Conservation (phyloP, 2,797 vertebrate genomes). For the Pampus argenteus region DNA sequence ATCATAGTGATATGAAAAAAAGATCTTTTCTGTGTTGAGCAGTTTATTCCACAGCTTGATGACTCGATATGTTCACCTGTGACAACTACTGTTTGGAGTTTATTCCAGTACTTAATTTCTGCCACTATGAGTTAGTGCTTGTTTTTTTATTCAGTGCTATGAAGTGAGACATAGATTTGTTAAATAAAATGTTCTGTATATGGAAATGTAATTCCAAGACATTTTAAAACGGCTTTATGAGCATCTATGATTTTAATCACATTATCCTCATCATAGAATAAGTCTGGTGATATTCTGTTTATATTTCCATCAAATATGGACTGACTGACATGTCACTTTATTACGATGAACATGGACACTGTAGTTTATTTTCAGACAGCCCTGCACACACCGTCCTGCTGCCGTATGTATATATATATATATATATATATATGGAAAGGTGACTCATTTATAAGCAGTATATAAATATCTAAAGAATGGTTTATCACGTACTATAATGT, state of each 20-base stretch:
- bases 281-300: not conserved
- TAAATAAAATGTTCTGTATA: not conserved
- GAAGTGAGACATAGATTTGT: not conserved
- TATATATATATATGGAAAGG: no score
- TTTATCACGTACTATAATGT: no score
- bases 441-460: no score
- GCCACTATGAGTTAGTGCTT: not conserved
- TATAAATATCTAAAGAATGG: no score
- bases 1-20: not conserved
- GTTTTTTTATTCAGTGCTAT: not conserved
- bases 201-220: not conserved
- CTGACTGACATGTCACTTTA: no score
- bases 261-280: no score
- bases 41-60: not conserved
- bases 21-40: not conserved
- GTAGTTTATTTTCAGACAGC: no score
- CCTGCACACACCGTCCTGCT: no score
- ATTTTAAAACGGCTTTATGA: not conserved
- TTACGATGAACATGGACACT: no score
- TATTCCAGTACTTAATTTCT: not conserved
- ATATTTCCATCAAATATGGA: no score
- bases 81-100: conserved; percentile 32
- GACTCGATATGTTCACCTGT: conserved; percentile 7
- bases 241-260: not conserved
- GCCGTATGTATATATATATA: no score